phyloP scores from a whole-genome alignment of 2,797 vertebrate genomes.

The Mormyrops boulengeri region DNA sequence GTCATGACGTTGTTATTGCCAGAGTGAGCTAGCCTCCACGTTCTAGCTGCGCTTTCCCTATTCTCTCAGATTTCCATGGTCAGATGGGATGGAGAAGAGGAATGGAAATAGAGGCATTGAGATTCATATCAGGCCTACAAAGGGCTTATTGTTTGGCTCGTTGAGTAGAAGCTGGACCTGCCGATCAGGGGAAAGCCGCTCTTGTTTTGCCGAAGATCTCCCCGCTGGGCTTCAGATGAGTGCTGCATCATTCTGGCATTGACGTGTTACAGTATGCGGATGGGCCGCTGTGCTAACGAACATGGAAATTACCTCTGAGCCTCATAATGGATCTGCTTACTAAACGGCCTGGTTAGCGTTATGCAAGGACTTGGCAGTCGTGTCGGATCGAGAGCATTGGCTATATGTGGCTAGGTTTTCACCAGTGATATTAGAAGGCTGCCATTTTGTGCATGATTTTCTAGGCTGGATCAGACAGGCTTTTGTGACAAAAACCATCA shows the following conservation, averaged over 20 bases:
- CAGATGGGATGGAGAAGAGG: slow-evolving; percentile 37
- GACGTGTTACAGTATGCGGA: not conserved
- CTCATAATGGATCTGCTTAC: not conserved
- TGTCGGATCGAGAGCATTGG: not conserved
- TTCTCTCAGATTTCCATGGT: slow-evolving; percentile 36
- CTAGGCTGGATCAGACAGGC: not conserved
- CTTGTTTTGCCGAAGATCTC: slow-evolving; percentile 26
- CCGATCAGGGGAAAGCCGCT: slow-evolving; percentile 38
- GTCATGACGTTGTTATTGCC: not conserved
- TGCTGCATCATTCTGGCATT: not conserved
- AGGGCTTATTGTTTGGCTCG: slow-evolving; percentile 50
- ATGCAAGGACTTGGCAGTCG: not conserved
- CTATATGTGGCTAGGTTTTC: not conserved
- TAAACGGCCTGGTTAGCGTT: not conserved
- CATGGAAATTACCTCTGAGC: slow-evolving; percentile 4
- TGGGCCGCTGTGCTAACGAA: not conserved
- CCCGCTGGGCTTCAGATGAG: slow-evolving; percentile 16
- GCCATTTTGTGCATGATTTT: not conserved
- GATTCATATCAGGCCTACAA: slow-evolving; percentile 55
- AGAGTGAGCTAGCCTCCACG: not conserved
- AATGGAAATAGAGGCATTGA: slow-evolving; percentile 43
- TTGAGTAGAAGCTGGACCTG: slow-evolving; percentile 40
- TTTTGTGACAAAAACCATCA: not conserved
- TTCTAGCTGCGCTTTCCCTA: slow-evolving; percentile 35
- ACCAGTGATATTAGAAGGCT: not conserved